A percentile compares a stretch with the other conserved stretches of the same genome.
These are phyloP conservation scores for Norana najaformis DNA, from an alignment of 2,888 invertebrate genomes.

Conservation along the genomic window DNA sequence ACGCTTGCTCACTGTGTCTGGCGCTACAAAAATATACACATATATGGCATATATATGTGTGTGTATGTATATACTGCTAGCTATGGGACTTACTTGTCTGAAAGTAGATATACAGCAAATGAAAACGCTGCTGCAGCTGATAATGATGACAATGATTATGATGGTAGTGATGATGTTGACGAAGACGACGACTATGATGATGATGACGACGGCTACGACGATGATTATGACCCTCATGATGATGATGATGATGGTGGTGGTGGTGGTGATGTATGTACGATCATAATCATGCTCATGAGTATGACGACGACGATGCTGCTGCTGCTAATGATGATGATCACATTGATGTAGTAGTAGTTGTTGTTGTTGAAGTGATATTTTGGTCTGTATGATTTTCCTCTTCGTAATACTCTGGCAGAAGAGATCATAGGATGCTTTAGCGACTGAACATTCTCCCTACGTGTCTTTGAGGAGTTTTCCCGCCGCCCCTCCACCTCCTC, in stretches of 20 bases:
- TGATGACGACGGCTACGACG: too few relatives aligned
- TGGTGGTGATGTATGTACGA: too few relatives aligned
- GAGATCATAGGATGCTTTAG: neutral
- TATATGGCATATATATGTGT: neutral
- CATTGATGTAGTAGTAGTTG: neutral
- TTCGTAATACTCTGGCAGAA: neutral
- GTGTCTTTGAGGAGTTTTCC: neutral
- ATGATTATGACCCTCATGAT: too few relatives aligned
- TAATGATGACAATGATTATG: too few relatives aligned
- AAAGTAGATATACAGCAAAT: too few relatives aligned
- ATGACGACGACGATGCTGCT: neutral
- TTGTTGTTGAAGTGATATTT: too few relatives aligned
- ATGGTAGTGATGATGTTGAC: too few relatives aligned
- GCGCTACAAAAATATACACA: neutral
- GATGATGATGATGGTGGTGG: too few relatives aligned
- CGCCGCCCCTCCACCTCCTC: neutral
- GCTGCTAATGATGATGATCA: neutral
- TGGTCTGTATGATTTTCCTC: neutral
- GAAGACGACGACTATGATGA: too few relatives aligned
- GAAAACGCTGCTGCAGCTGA: too few relatives aligned
- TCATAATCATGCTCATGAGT: neutral
- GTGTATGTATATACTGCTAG: too few relatives aligned
- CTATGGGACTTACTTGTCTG: too few relatives aligned
- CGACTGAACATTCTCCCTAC: neutral
- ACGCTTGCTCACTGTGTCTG: conserved; percentile 47